These are phyloP conservation scores for Pterocles burchelli DNA, from an alignment of 2,113 vertebrate genomes.

Conservation along the genomic window DNA sequence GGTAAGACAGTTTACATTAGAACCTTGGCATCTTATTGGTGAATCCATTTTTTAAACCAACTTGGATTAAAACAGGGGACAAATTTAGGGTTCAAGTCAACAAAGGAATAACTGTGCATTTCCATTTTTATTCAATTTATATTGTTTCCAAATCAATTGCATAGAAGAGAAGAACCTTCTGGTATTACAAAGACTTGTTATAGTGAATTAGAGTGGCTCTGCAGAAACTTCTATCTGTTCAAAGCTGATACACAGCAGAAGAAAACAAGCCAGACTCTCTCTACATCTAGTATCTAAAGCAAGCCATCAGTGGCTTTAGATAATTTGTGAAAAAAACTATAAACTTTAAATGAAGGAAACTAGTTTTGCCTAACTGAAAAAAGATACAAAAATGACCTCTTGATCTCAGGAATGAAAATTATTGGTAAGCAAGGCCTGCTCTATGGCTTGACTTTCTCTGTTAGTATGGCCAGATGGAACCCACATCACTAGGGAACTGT, in stretches of 20 bases:
- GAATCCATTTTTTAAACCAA: not conserved
- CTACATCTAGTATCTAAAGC: not conserved
- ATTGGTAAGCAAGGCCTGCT: not conserved
- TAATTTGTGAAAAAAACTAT: not conserved
- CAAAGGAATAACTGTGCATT: not conserved
- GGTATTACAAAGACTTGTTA: not conserved
- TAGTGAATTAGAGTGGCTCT: not conserved
- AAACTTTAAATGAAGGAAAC: not conserved
- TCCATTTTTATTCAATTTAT: slow-evolving; percentile 2
- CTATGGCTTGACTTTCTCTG: not conserved
- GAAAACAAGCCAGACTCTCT: not conserved
- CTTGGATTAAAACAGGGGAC: not conserved
- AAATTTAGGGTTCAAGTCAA: slow-evolving; percentile 5
- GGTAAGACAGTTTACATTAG: not conserved
- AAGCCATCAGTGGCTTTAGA: not conserved
- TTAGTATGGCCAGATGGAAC: not conserved
- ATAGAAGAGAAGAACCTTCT: slow-evolving; percentile 8
- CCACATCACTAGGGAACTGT: not conserved
- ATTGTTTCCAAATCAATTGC: not conserved
- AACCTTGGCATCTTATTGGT: not conserved
- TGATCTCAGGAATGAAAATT: not conserved
- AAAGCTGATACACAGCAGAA: not conserved
- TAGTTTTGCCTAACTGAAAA: not conserved
- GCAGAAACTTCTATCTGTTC: not conserved
- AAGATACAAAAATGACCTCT: not conserved